Evolutionary conservation across 2,888 invertebrate genomes (phyloP), one percentile per base, ranked within the genome.

Genomic region (Aporophyla lueneburgensis): DNA sequence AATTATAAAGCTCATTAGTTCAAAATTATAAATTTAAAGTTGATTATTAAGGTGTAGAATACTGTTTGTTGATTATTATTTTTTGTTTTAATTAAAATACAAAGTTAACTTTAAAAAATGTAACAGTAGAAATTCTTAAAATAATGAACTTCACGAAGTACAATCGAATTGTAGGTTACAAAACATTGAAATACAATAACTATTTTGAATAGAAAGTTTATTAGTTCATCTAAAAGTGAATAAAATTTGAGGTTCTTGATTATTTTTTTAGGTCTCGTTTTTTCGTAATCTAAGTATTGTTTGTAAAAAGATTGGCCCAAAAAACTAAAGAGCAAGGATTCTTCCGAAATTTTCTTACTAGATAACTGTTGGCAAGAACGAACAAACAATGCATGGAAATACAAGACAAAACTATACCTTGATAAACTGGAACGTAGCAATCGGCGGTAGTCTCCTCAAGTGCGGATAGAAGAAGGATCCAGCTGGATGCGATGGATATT

Each of bases 401-500:
- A 3, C 14, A n/a, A 21, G 6, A n/a, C 0, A 14, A 24, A 16
- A 43, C 6, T 9, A 6, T 96, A 99, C 99, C 98, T 99, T 99
- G 91, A 98, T 98, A 94, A 99, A 98, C 94, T 98, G 98, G 94
- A 99, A 98, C 80, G 98, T 98, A 80, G 98, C 99, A 81, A 99
- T 98, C 70, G 99, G 98, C 69, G 99, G 99, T 88, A 99, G 97
- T 91, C 98, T 97, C 92, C 98, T 98, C 91, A 98, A 96, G 92
- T 99, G 98, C 21, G 99, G 99, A 96, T 99, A 99, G 97, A 98
- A 99, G 97, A 99, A 99, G 71, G 99, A 99, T 79, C 98, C 98
- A 21, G 99, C 99, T 33, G 99, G 99, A 96, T 99, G 99, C 77
- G 98, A 98, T 16, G 99, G 99, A 94, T 98, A 98, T 86, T 98